These are phyloP conservation scores for Tachina grossa DNA, from an alignment of 2,888 invertebrate species.

Conservation along the genomic window DNA sequence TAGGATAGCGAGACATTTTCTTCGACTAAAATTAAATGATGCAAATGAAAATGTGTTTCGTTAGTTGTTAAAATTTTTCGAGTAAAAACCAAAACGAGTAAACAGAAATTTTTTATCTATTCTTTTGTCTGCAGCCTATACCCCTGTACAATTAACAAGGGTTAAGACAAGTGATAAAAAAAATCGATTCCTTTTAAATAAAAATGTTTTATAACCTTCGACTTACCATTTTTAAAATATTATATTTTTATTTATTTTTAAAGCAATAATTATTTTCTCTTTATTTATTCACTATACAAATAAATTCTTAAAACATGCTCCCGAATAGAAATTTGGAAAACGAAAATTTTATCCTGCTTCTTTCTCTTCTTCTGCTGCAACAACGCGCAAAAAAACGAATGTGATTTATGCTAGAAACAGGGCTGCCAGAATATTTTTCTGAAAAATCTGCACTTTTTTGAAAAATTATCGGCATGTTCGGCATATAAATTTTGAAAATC, in stretches of 20 bases:
- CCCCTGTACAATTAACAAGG: constrained; percentile 60
- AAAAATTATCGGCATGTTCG: no score
- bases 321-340: constrained; percentile 60
- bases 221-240: constrained; percentile 63
- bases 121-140: constrained; percentile 68
- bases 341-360: constrained; percentile 64
- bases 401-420: not conserved
- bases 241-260: constrained; percentile 22
- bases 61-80: constrained; percentile 19
- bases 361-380: constrained; percentile 56
- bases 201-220: not conserved
- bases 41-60: constrained; percentile 21
- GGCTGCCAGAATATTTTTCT: no score
- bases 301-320: constrained; percentile 65
- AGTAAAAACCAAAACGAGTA: constrained; percentile 58
- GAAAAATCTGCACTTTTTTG: no score
- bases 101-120: constrained; percentile 64
- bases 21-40: constrained; percentile 70
- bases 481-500: no score
- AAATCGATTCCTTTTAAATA: constrained; percentile 64
- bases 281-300: constrained; percentile 43
- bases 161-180: constrained; percentile 63
- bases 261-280: constrained; percentile 31
- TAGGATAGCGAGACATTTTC: constrained; percentile 84
- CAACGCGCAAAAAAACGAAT: constrained; percentile 70